phyloP scores from a whole-genome alignment of 2,113 vertebrate species.

The Phaethon lepturus region DNA sequence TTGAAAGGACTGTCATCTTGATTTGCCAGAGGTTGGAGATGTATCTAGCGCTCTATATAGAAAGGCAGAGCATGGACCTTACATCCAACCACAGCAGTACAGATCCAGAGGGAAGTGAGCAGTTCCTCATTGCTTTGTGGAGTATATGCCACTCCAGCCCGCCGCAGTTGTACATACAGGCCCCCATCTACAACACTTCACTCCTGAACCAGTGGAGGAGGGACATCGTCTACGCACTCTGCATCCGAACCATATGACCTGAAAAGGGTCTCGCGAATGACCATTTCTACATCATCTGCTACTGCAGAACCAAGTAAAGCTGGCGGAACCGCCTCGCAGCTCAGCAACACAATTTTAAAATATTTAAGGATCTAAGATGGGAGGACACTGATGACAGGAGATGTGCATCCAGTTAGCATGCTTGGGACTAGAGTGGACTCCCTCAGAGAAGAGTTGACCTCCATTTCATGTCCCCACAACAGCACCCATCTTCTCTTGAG shows the following conservation, averaged over 20 bases:
- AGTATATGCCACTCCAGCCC: not conserved
- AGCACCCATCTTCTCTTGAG: not conserved
- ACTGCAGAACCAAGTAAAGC: not conserved
- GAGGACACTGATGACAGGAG: not conserved
- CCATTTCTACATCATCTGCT: too few relatives aligned
- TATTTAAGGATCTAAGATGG: not conserved
- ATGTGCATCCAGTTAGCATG: not conserved
- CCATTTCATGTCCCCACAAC: not conserved
- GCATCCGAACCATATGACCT: not conserved
- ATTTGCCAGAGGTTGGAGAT: not conserved
- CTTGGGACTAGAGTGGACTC: not conserved
- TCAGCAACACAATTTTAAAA: not conserved
- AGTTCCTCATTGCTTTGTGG: not conserved
- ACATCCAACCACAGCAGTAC: not conserved
- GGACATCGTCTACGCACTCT: not conserved
- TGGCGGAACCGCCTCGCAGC: not conserved
- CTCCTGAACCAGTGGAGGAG: not conserved
- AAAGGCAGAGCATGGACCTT: not conserved
- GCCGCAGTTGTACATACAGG: fast-evolving
- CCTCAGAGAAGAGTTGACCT: not conserved
- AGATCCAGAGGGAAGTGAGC: not conserved
- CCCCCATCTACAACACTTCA: not conserved
- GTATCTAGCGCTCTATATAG: not conserved
- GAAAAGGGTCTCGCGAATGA: too few relatives aligned
- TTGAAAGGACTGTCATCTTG: not conserved